phyloP scores from a whole-genome alignment of 2,113 vertebrate genomes.

The Melanerpes formicivorus region DNA sequence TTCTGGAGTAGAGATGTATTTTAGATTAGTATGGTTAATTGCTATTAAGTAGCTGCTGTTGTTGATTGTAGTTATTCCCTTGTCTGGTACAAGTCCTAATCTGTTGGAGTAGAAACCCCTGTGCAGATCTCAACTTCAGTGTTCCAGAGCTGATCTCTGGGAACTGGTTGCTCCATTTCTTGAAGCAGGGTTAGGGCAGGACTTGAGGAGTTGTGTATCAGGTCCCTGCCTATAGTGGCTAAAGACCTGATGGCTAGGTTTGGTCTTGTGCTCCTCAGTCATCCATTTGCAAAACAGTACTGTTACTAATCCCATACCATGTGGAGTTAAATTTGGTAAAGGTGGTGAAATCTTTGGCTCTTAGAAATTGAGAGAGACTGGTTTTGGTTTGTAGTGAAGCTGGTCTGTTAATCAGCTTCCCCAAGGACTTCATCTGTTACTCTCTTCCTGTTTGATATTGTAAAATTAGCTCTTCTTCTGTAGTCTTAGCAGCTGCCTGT shows the following conservation, averaged over 20 bases:
- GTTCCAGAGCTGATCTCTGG: background rate
- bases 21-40: background rate
- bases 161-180: background rate
- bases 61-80: background rate
- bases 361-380: accelerated
- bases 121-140: background rate
- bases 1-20: background rate
- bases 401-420: background rate
- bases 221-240: background rate
- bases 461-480: background rate
- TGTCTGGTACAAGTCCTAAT: background rate
- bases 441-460: background rate
- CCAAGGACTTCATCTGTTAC: background rate
- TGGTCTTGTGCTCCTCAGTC: background rate
- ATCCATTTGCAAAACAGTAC: background rate
- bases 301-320: background rate
- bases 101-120: background rate
- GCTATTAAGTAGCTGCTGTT: background rate
- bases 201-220: background rate
- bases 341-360: background rate
- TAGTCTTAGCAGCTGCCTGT: background rate
- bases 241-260: background rate
- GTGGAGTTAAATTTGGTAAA: background rate
- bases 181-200: background rate
- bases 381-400: background rate